These are phyloP conservation scores for Ptilorrhoa leucosticta DNA, from an alignment of 2,113 vertebrate genomes.

Conservation along the genomic window DNA sequence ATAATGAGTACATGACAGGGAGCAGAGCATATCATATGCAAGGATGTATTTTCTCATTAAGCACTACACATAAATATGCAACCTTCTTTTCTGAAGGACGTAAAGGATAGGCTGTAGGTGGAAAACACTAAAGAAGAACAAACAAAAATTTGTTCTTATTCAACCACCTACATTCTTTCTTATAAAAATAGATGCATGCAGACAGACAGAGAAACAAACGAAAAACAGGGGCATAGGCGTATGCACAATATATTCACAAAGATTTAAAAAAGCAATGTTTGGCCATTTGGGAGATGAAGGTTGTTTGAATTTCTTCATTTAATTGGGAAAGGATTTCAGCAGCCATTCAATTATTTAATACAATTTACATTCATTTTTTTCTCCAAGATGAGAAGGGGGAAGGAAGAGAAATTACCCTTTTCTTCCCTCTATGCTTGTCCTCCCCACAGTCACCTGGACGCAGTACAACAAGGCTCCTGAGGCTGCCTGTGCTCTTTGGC, in stretches of 20 bases:
- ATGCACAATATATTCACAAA: neutral
- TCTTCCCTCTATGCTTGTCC: neutral
- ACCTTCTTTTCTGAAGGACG: conserved; percentile 27
- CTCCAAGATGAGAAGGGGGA: neutral
- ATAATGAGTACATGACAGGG: conserved; percentile 58
- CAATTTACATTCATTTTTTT: neutral
- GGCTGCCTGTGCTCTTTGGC: neutral
- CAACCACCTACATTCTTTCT: neutral
- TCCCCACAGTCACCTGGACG: neutral
- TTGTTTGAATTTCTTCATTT: neutral
- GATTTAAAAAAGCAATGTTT: neutral
- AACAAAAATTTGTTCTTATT: conserved; percentile 27
- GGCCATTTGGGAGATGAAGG: neutral
- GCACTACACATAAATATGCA: conserved; percentile 46
- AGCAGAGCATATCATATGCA: conserved; percentile 49
- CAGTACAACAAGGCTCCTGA: neutral
- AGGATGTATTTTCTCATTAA: conserved; percentile 62
- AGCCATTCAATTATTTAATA: conserved; percentile 27
- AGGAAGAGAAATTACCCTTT: neutral
- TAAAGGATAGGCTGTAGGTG: conserved; percentile 8
- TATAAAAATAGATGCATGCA: neutral
- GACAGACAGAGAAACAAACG: neutral
- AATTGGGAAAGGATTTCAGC: conserved; percentile 1
- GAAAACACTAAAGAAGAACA: conserved; percentile 3
- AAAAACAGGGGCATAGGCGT: neutral